phyloP scores from a whole-genome alignment of 2,888 invertebrate species.

The Tinea pellionella region DNA sequence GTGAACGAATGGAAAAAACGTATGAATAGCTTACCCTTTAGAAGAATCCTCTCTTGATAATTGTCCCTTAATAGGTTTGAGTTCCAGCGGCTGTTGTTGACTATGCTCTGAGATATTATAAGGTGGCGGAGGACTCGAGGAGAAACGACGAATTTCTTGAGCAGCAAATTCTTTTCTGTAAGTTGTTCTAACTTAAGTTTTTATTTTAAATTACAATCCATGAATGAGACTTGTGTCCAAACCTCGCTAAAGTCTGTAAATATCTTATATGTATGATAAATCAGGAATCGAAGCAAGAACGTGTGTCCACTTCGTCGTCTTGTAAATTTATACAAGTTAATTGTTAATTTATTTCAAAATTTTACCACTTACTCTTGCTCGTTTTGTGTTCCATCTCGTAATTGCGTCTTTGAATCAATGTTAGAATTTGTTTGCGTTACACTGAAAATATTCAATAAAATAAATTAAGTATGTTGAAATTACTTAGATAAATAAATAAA shows the following conservation, averaged over 20 bases:
- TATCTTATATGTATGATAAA: no score
- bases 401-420: slow-evolving; percentile 29
- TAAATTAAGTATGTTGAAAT: background rate
- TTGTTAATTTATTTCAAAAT: background rate
- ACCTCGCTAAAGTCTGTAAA: no score
- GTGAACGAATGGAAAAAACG: no score
- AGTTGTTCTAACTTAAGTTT: background rate
- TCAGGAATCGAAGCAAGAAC: no score
- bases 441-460: slow-evolving; percentile 24
- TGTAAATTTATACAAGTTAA: no score
- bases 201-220: no score
- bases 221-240: no score
- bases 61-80: background rate
- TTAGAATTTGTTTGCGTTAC: slow-evolving; percentile 28
- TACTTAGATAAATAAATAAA: no score
- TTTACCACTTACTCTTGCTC: background rate
- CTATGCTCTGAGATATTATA: background rate
- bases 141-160: slow-evolving; percentile 5
- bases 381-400: slow-evolving; percentile 5
- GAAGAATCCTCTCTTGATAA: background rate
- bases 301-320: no score
- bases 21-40: background rate
- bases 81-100: background rate
- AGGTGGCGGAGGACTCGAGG: slow-evolving; percentile 12
- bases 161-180: background rate